Evolutionary conservation across 2,113 vertebrate genomes (phyloP), one percentile per base, ranked within the genome.

Genomic region (Diglossa brunneiventris): DNA sequence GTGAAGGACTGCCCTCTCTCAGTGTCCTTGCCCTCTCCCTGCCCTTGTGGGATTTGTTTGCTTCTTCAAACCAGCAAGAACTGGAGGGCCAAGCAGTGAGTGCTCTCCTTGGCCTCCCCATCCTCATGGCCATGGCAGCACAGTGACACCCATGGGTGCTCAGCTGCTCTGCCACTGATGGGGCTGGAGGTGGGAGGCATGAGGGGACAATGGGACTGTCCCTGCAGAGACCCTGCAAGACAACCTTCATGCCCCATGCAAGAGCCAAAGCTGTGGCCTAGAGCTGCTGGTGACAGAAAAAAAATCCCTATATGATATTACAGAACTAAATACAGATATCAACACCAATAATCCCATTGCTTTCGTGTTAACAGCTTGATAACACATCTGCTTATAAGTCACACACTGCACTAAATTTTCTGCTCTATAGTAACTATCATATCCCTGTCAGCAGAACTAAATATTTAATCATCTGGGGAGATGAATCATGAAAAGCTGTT

Each of bases 321-420:
- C 59, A 83, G 68, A 85, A 96, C 95, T 91, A 94, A 94, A 92
- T 94, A 92, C 82, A 94, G 93, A 93, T 81, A 91, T 83, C 85
- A 93, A 83, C 75, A 70, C 27, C 33, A 95, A 80, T 92, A 93
- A 94, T 95, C 90, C 90, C 50, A 91, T 88, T 33, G 52, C 72
- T 93, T 90, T 67, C 94, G 63, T 95, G 90, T 92, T 91, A 97
- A 93, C 63, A 85, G 81, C 78, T 83, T 77, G 94, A 83, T 95
- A 93, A 94, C 79, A 13, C 89, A 94, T 93, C 93, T 96, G 79
- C 92, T 93, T 89, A 47, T 62, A 97, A 90, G 50, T 94, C 78
- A 83, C 52, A 93, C 41, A 59, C 49, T 58, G 46, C 67, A 77
- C 82, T 90, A 74, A 67, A 96, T 96, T 91, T 92, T 94, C 44